Base-by-base conservation (phyloP, 2,888 invertebrate species). In the Lepidonotus clava region DNA sequence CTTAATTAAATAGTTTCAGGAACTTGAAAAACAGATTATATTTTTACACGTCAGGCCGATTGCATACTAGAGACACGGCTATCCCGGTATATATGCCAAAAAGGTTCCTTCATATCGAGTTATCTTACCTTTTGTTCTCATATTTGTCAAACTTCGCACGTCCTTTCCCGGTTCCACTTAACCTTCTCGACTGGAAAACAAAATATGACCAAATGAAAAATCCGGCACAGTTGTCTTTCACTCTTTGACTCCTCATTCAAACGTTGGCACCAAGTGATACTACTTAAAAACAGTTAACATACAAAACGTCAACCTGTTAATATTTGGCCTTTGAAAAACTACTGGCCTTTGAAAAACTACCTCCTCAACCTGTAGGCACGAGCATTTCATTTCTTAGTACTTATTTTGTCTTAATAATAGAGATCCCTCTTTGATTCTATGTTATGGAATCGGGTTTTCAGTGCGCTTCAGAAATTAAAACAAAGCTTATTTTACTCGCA, bases 71-170 rank as follows among this genome's bases (percentile, higher is more conserved):
- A 46, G 18, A 46, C 46, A 46, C 46, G 8, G 46, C 46, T 46
- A 11, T 46, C 46, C 46, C 8, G 46, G 8, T 46, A 46, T 46
- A 46, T 46, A 46, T 46, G 46, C 18, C 46, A 46, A 18, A 8
- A 46, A 11, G 46, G 46, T 46, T 46, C 18, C 18, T 8, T 46
- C 18, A 11, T 11, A 46, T 46, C 18, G 18, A 46, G 8, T 46
- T 46, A 18, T 46, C 91, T 91, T 91, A 95, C 96, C 96, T 96
- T 94, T 96, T 96, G 90, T 96, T 96, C 91, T 98, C 97, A 93
- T 98, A 99, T 95, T 98, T 98, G 91, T 98, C 98, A 93, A 98
- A 98, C 93, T 97, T 97, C 0, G 97, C 97, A 92, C 97, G 97
- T n/a, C 90, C 90, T 88, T 97, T 98, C 21, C 97, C 97, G 0